Evolutionary conservation across 2,797 vertebrate genomes (phyloP).

Genomic region (Tenualosa ilisha): DNA sequence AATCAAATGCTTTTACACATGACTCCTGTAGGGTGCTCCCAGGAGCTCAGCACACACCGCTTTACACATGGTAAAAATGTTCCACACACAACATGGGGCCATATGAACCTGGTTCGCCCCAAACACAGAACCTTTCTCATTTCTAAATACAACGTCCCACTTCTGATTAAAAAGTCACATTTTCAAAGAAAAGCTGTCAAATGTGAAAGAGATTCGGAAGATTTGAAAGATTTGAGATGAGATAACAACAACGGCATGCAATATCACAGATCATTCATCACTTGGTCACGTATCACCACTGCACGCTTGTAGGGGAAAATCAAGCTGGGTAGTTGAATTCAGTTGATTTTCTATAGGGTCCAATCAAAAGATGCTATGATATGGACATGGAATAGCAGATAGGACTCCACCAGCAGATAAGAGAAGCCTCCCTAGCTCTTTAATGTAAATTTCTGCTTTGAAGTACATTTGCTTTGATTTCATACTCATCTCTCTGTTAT

Average conservation of each 20-base stretch:
- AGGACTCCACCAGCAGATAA: not conserved
- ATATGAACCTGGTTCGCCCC: not conserved
- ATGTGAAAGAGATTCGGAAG: not conserved
- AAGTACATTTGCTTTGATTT: not conserved
- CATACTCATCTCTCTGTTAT: slow-evolving; percentile 9
- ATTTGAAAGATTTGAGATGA: no score
- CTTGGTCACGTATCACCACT: not conserved
- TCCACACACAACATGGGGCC: not conserved
- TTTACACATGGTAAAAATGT: not conserved
- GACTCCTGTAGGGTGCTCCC: not conserved
- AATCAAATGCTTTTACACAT: slow-evolving; percentile 16
- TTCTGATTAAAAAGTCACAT: not conserved
- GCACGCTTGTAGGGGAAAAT: not conserved
- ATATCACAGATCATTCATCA: not conserved
- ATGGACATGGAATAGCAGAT: slow-evolving; percentile 5
- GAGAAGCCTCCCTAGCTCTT: not conserved
- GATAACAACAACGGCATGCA: no score
- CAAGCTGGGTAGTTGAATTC: not conserved
- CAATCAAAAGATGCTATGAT: slow-evolving; percentile 7
- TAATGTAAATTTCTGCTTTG: slow-evolving; percentile 12
- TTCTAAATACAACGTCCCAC: not conserved
- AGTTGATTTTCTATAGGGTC: not conserved
- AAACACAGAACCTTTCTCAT: not conserved
- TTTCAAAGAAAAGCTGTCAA: not conserved
- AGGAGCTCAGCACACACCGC: not conserved